A percentile compares a stretch with the other conserved stretches of the same genome.
phyloP scores from a whole-genome alignment of 2,113 vertebrate genomes.

The Probosciger aterrimus region DNA sequence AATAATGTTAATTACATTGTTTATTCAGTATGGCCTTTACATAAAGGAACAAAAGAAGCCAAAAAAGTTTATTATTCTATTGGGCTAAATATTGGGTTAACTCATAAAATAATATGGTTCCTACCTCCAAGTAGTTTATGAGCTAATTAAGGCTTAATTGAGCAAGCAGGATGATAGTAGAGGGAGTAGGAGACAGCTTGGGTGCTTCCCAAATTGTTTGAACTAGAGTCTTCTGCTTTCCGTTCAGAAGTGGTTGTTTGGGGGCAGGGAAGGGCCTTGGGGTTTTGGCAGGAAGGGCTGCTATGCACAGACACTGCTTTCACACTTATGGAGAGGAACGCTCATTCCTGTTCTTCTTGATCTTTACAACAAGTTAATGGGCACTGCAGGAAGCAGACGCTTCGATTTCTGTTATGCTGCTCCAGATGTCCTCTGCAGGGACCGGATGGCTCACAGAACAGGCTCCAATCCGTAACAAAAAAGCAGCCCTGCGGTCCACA shows the following conservation, averaged over 20 bases:
- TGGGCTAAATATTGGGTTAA: not conserved
- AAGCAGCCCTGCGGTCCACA: not conserved
- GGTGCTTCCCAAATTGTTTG: accelerated
- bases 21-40: not conserved
- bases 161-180: not conserved
- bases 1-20: not conserved
- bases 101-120: not conserved
- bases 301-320: not conserved
- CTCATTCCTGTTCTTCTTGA: not conserved
- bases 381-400: not conserved
- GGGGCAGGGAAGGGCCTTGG: accelerated
- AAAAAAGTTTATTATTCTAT: not conserved
- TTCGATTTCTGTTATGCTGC: not conserved
- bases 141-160: not conserved
- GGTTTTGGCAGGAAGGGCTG: not conserved
- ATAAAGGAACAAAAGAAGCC: accelerated
- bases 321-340: accelerated
- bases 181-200: not conserved
- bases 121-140: not conserved
- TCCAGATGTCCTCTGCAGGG: not conserved
- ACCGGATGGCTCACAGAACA: not conserved
- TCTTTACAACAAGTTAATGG: not conserved
- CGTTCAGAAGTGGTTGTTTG: not conserved
- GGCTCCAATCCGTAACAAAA: not conserved
- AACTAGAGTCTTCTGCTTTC: not conserved